Evolutionary conservation across 1,140 invertebrate genomes (phyloP).

Genomic region (Drosophila equinoxialis): DNA sequence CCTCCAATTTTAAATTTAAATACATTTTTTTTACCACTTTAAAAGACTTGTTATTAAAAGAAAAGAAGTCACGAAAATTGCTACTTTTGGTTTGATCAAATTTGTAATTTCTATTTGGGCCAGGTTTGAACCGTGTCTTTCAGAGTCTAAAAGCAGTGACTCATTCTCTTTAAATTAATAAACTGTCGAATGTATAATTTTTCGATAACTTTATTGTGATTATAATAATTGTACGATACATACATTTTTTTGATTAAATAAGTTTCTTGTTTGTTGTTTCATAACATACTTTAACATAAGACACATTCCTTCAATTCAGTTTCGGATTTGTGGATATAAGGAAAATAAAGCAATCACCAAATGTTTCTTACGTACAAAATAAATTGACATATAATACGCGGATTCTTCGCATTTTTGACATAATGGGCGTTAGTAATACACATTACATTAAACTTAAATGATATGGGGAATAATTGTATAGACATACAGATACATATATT

Average conservation of each 20-base stretch:
- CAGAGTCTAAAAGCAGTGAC: too few species aligned
- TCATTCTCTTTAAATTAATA: neutral
- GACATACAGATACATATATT: slow-evolving; percentile 23
- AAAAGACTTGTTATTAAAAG: too few species aligned
- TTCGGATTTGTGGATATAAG: neutral
- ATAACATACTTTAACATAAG: slow-evolving; percentile 23
- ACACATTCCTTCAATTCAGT: slow-evolving; percentile 15
- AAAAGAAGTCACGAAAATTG: too few species aligned
- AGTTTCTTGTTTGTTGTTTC: slow-evolving; percentile 43
- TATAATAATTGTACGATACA: slow-evolving; percentile 26
- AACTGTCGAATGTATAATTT: neutral
- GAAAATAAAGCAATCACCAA: slow-evolving; percentile 32
- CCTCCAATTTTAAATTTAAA: too few species aligned
- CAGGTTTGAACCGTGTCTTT: too few species aligned
- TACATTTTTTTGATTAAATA: slow-evolving; percentile 43
- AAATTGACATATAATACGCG: slow-evolving; percentile 24
- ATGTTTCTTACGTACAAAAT: slow-evolving; percentile 25
- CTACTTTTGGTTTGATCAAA: too few species aligned
- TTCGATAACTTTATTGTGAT: slow-evolving; percentile 16
- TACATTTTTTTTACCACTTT: too few species aligned
- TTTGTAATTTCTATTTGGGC: too few species aligned
- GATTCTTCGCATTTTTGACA: neutral
- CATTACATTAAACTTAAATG: neutral
- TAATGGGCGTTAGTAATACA: neutral
- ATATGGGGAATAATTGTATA: slow-evolving; percentile 8